These are phyloP conservation scores for Agonopterix subpropinquella DNA, from an alignment of 2,888 invertebrate species.

Conservation along the genomic window DNA sequence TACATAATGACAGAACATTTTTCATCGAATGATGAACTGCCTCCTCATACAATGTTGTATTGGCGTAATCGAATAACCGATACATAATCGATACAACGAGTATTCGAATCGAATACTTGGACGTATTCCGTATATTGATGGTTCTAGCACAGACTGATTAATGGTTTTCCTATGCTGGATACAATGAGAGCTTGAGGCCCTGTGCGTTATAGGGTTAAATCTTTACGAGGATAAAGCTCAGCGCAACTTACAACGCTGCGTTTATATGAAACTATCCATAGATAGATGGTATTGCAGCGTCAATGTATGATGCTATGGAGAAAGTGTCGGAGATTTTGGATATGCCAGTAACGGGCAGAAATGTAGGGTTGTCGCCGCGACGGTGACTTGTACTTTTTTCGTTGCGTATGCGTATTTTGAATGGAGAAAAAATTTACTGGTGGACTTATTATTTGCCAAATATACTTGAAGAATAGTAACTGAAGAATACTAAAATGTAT, in stretches of 20 bases:
- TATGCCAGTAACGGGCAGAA: conserved; percentile 25
- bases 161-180: conserved; percentile 59
- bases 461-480: too few relatives aligned
- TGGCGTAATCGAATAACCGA: conserved; percentile 66
- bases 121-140: conserved; percentile 71
- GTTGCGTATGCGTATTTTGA: conserved; percentile 21
- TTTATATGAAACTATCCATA: too few relatives aligned
- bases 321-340: neutral
- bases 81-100: conserved; percentile 64
- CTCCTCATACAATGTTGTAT: conserved; percentile 43
- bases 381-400: conserved; percentile 63
- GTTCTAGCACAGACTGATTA: conserved; percentile 72
- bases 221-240: conserved; percentile 5
- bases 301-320: conserved; percentile 19
- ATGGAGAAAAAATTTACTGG: conserved; percentile 35
- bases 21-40: conserved; percentile 56
- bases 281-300: conserved; percentile 1
- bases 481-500: too few relatives aligned
- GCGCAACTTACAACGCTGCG: too few relatives aligned
- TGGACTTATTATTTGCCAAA: conserved; percentile 20
- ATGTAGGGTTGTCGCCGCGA: conserved; percentile 69
- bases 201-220: conserved; percentile 34
- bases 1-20: conserved; percentile 50
- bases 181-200: conserved; percentile 55
- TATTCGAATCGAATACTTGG: conserved; percentile 69